Evolutionary conservation across 1,140 invertebrate species (phyloP).

Genomic region (Caligus rogercresseyi): DNA sequence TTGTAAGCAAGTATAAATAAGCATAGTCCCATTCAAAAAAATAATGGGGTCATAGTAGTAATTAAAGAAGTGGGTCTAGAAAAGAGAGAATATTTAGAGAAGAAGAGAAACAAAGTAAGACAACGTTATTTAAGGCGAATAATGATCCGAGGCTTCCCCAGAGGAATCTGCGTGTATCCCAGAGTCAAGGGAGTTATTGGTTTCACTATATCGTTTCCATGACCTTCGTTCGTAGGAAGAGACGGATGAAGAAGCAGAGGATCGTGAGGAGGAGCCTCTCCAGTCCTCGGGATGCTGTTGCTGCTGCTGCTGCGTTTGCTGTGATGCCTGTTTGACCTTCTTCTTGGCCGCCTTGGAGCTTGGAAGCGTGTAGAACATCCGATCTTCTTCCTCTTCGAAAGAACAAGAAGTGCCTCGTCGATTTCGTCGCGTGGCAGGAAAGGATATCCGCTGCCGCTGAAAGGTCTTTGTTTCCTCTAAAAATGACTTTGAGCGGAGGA

Average conservation of each 20-base stretch:
- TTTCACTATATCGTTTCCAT: not conserved
- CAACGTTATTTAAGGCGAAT: not conserved
- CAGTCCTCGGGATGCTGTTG: not conserved
- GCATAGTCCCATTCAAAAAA: too few relatives aligned
- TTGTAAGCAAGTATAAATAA: too few relatives aligned
- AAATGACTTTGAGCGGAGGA: not conserved
- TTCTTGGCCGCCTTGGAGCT: not conserved
- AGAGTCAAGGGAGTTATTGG: not conserved
- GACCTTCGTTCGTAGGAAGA: not conserved
- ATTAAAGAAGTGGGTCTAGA: too few relatives aligned
- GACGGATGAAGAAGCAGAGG: not conserved
- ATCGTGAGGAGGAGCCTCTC: not conserved
- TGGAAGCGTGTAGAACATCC: not conserved
- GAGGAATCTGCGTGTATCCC: not conserved
- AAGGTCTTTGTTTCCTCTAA: conserved; percentile 1
- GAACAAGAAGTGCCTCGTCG: not conserved
- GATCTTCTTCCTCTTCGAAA: not conserved
- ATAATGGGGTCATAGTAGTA: too few relatives aligned
- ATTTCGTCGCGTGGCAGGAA: conserved; percentile 4
- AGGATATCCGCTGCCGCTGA: conserved; percentile 4
- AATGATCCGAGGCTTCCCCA: not conserved
- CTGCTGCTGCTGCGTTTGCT: too few relatives aligned
- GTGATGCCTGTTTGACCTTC: not conserved
- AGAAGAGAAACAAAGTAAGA: too few relatives aligned
- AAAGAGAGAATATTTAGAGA: too few relatives aligned